Conservation (phyloP, 2,888 invertebrate genomes). For the Achlya flavicornis region DNA sequence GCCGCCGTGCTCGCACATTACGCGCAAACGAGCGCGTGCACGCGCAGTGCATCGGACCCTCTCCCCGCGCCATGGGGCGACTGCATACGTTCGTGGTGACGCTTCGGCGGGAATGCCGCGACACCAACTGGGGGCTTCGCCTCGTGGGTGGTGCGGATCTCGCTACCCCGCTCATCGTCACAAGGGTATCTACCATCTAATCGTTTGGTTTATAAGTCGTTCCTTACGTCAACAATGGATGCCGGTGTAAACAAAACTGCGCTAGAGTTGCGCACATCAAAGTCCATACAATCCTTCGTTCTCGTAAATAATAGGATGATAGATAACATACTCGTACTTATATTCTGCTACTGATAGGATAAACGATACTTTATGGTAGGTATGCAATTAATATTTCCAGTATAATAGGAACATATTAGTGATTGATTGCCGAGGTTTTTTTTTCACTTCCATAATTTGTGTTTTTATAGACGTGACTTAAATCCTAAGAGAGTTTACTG, state of each 20-base stretch:
- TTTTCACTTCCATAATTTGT: no score
- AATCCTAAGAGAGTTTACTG: not conserved
- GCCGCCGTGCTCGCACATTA: slow-evolving; percentile 22
- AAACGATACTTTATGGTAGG: not conserved
- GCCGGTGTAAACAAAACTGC: slow-evolving; percentile 72
- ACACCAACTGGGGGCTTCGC: slow-evolving; percentile 93
- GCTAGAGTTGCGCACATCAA: slow-evolving; percentile 41
- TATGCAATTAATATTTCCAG: not conserved
- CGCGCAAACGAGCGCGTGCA: slow-evolving; percentile 55
- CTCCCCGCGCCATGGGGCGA: slow-evolving; percentile 84
- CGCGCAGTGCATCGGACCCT: slow-evolving; percentile 57
- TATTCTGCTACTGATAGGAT: not conserved
- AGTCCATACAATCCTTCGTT: slow-evolving; percentile 8
- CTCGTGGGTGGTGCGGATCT: slow-evolving; percentile 94
- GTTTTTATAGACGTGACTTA: not conserved
- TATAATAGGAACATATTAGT: not conserved
- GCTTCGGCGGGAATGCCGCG: slow-evolving; percentile 87
- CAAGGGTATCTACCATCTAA: slow-evolving; percentile 85
- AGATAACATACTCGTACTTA: not conserved
- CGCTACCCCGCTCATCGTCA: slow-evolving; percentile 93
- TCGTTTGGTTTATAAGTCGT: slow-evolving; percentile 1
- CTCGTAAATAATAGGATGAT: not conserved
- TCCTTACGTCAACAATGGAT: slow-evolving; percentile 27
- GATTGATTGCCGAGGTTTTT: not conserved
- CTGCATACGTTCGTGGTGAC: slow-evolving; percentile 90